Conservation (phyloP, 23 tunicate species). For the Ciona savignyi region DNA sequence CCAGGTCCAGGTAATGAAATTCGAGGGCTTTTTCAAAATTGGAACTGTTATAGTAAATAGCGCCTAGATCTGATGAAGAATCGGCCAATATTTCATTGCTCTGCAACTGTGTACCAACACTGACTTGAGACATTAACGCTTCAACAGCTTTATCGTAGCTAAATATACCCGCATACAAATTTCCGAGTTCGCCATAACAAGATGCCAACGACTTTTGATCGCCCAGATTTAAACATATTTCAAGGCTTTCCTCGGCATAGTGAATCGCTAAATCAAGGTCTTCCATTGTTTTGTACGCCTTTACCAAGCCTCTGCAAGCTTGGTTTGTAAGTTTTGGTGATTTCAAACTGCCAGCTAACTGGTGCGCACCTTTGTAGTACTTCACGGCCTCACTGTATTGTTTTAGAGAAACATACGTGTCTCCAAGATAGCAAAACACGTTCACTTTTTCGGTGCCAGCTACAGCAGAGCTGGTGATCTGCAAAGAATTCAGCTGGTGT, state of each 20-base stretch:
- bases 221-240: conserved; percentile 7
- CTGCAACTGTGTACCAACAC: conserved; percentile 23
- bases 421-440: conserved; percentile 47
- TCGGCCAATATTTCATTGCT: conserved; percentile 35
- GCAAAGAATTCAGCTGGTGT: conserved; percentile 25
- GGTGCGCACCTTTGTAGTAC: conserved; percentile 13
- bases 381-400: conserved; percentile 18
- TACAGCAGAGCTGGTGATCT: background rate
- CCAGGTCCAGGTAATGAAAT: conserved; percentile 68
- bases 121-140: conserved; percentile 46
- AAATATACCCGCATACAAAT: conserved; percentile 12
- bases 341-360: conserved; percentile 8
- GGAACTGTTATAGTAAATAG: conserved; percentile 36
- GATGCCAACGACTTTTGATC: conserved; percentile 16
- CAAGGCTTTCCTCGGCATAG: conserved; percentile 21
- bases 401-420: conserved; percentile 49
- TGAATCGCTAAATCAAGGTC: conserved; percentile 17
- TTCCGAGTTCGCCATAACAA: conserved; percentile 60
- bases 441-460: conserved; percentile 20
- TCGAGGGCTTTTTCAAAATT: conserved; percentile 50
- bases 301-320: conserved; percentile 29
- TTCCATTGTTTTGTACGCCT: conserved; percentile 2
- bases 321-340: conserved; percentile 22
- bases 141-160: conserved; percentile 31
- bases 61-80: conserved; percentile 77